These are phyloP conservation scores for Itoplectis maculator DNA, from an alignment of 2,888 invertebrate genomes.

Conservation along the genomic window DNA sequence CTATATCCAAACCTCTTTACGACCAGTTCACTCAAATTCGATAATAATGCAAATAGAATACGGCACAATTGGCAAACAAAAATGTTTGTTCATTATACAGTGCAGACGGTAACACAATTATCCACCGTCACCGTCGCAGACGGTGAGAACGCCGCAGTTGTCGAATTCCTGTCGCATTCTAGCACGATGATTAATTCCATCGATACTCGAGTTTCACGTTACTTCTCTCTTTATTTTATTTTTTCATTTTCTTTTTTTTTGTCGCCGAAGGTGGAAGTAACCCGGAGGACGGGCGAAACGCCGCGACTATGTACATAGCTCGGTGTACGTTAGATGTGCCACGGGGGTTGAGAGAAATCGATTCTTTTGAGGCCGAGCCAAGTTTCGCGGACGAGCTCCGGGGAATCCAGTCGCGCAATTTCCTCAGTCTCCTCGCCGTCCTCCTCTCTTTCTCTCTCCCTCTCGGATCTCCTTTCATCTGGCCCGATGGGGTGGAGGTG, in stretches of 20 bases:
- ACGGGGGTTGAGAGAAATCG: conserved; percentile 68
- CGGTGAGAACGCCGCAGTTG: no score
- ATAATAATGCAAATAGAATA: neutral
- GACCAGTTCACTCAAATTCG: no score
- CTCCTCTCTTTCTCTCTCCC: conserved; percentile 41
- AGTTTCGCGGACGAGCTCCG: conserved; percentile 78
- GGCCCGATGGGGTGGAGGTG: conserved; percentile 8
- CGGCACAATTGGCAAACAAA: no score
- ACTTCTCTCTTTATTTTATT: neutral
- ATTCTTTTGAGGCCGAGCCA: conserved; percentile 80
- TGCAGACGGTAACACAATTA: no score
- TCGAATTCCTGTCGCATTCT: neutral
- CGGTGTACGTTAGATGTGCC: conserved; percentile 33
- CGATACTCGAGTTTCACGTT: neutral
- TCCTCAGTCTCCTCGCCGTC: conserved; percentile 69
- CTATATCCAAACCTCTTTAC: no score
- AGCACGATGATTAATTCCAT: conserved; percentile 4
- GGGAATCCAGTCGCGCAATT: conserved; percentile 79
- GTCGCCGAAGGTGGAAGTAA: neutral
- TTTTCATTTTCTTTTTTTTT: no score
- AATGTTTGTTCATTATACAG: no score
- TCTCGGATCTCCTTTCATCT: conserved; percentile 50
- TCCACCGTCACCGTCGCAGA: no score
- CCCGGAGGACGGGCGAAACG: neutral
- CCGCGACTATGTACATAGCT: conserved; percentile 22